phyloP scores from a whole-genome alignment of 1,140 invertebrate species.

The Neelides sp. region DNA sequence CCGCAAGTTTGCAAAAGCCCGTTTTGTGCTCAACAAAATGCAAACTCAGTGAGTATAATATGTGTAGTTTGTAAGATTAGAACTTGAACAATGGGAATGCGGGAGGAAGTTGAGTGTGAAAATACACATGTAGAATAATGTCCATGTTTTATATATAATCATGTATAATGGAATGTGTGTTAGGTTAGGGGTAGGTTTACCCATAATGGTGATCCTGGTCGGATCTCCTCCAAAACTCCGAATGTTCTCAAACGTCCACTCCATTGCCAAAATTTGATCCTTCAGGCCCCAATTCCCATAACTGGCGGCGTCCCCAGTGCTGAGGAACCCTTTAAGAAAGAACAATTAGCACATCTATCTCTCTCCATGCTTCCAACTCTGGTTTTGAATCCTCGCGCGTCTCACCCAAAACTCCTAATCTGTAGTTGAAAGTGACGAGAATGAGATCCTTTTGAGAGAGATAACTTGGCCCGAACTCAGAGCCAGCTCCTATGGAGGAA shows the following conservation, averaged over 20 bases:
- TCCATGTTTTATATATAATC: too few relatives aligned
- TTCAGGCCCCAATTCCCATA: constrained; percentile 19
- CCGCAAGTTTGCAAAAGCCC: too few relatives aligned
- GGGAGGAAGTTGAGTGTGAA: too few relatives aligned
- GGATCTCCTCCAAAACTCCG: constrained; percentile 8
- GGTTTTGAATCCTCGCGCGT: not conserved
- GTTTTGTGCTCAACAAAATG: too few relatives aligned
- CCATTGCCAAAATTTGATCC: constrained; percentile 11
- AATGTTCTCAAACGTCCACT: constrained; percentile 18
- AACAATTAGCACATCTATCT: not conserved
- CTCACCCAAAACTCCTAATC: constrained; percentile 18
- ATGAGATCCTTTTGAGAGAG: constrained; percentile 20
- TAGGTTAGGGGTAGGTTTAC: too few relatives aligned
- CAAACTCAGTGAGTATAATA: too few relatives aligned
- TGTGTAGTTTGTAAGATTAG: too few relatives aligned
- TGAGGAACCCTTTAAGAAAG: constrained; percentile 12
- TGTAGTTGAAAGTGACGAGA: constrained; percentile 26
- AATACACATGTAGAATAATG: too few relatives aligned
- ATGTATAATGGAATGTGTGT: too few relatives aligned
- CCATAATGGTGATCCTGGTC: constrained; percentile 5
- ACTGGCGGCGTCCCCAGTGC: constrained; percentile 6
- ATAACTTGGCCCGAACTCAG: constrained; percentile 21
- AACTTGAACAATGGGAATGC: too few relatives aligned
- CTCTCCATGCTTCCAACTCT: not conserved
- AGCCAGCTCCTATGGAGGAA: constrained; percentile 9